Conservation (phyloP, 2,888 invertebrate genomes). For the Euspilapteryx auroguttella region DNA sequence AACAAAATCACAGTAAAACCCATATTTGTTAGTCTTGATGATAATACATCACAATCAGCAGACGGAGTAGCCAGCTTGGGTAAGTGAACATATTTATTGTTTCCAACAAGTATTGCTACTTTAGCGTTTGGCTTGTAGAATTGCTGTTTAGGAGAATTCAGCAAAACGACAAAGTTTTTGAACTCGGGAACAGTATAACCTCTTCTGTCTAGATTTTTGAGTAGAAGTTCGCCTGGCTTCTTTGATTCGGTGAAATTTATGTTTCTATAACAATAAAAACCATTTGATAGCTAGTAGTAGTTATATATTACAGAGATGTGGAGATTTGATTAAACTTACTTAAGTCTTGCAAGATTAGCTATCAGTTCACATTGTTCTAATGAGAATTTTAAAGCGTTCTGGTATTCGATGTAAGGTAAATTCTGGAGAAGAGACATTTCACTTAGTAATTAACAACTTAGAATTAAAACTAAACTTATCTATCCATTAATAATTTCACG, state of each 20-base stretch:
- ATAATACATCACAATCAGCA: slow-evolving; percentile 37
- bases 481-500: too few relatives aligned
- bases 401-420: slow-evolving; percentile 31
- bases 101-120: slow-evolving; percentile 44
- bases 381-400: slow-evolving; percentile 21
- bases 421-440: slow-evolving; percentile 38
- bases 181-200: slow-evolving; percentile 26
- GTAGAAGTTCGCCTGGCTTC: slow-evolving; percentile 32
- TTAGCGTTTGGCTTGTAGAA: slow-evolving; percentile 33
- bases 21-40: slow-evolving; percentile 23
- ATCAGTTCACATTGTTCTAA: slow-evolving; percentile 32
- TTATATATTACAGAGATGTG: neutral
- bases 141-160: too few relatives aligned
- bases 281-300: neutral
- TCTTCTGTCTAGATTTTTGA: slow-evolving; percentile 27
- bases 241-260: slow-evolving; percentile 17
- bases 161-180: slow-evolving; percentile 11
- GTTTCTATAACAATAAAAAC: slow-evolving; percentile 15
- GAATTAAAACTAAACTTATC: too few relatives aligned
- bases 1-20: slow-evolving; percentile 36
- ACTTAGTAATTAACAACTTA: too few relatives aligned
- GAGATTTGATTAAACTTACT: slow-evolving; percentile 17
- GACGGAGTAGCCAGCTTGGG: slow-evolving; percentile 40
- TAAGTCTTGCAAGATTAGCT: slow-evolving; percentile 27
- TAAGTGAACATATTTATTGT: slow-evolving; percentile 35